Evolutionary conservation across 2,113 vertebrate genomes (phyloP).

Genomic region (Lynx canadensis): DNA sequence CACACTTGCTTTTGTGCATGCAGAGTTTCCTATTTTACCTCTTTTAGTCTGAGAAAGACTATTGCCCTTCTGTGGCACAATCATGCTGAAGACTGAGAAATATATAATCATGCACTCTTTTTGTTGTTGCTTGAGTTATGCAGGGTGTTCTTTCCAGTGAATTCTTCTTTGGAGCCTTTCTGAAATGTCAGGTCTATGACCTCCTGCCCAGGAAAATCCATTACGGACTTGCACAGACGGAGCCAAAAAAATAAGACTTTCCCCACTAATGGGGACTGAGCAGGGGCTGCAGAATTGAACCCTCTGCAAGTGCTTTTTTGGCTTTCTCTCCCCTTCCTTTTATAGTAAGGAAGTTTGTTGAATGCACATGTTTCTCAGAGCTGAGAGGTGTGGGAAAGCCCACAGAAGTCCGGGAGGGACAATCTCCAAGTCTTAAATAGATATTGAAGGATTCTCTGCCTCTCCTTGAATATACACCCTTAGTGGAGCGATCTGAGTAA

Average conservation of each 20-base stretch:
- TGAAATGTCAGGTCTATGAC: constrained; percentile 40
- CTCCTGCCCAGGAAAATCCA: neutral
- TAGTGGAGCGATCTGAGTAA: neutral
- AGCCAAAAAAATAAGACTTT: neutral
- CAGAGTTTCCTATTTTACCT: neutral
- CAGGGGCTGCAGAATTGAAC: neutral
- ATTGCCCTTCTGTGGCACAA: neutral
- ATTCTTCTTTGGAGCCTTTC: neutral
- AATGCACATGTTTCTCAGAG: neutral
- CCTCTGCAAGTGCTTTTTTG: no score
- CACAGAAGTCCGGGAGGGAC: neutral
- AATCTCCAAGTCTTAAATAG: neutral
- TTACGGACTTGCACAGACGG: neutral
- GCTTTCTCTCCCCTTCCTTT: neutral
- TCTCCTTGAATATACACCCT: neutral
- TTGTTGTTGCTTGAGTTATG: neutral
- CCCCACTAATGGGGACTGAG: neutral
- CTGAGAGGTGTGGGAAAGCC: neutral
- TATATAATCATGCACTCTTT: neutral
- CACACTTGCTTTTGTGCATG: accelerated
- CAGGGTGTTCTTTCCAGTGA: neutral
- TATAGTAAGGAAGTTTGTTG: neutral
- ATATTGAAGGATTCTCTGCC: neutral
- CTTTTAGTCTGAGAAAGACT: neutral
- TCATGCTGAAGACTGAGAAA: neutral